Conservation (phyloP, 2,797 vertebrate genomes). For the Hippopotamyrus pictus region DNA sequence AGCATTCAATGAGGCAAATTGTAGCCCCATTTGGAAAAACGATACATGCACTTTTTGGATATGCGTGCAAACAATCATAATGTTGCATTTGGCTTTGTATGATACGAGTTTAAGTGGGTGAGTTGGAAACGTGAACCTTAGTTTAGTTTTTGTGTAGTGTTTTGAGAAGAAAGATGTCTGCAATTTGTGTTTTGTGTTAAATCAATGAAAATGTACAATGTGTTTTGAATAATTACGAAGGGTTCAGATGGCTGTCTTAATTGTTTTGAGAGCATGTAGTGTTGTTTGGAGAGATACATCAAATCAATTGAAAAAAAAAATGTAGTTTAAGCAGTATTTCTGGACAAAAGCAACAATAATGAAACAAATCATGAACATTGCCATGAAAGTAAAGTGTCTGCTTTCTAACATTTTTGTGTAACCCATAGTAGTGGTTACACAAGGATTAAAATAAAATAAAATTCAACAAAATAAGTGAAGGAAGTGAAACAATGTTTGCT, state of each 20-base stretch:
- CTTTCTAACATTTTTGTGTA: not conserved
- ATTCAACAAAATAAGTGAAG: not conserved
- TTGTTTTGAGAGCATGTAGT: not conserved
- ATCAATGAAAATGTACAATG: not conserved
- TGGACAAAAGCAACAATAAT: not conserved
- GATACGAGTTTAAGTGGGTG: not conserved
- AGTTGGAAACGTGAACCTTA: not conserved
- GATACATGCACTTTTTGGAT: not conserved
- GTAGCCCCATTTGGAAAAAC: not conserved
- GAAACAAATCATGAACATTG: not conserved
- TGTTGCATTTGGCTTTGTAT: not conserved
- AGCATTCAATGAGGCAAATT: not conserved
- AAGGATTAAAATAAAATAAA: not conserved
- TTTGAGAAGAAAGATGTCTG: not conserved
- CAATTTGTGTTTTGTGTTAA: not conserved
- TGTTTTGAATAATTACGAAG: not conserved
- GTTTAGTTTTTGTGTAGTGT: not conserved
- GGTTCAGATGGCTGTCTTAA: not conserved
- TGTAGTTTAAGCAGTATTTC: not conserved
- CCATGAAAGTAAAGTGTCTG: not conserved
- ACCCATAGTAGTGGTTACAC: not conserved
- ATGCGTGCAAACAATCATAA: not conserved
- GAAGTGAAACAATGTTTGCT: not conserved
- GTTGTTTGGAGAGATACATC: not conserved
- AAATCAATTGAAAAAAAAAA: not conserved